Evolutionary conservation across 2,888 invertebrate genomes (phyloP).

Genomic region (Lasius fuliginosus): DNA sequence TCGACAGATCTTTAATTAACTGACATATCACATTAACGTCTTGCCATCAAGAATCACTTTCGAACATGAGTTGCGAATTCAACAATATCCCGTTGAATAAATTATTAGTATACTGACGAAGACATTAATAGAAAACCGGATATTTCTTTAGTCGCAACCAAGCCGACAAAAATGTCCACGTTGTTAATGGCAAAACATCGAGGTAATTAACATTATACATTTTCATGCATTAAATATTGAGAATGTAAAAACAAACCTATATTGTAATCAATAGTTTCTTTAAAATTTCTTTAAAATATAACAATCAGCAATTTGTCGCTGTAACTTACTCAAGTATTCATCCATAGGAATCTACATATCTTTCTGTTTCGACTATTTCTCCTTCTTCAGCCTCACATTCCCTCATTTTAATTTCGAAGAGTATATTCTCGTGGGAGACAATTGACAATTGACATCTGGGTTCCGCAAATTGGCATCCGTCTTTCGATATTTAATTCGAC

Average conservation of each 20-base stretch:
- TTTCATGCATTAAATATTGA: neutral
- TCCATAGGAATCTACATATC: neutral
- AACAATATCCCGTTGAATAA: neutral
- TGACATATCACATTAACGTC: slow-evolving; percentile 22
- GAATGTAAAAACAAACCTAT: neutral
- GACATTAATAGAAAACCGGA: neutral
- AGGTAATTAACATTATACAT: neutral
- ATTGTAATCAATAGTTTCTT: slow-evolving; percentile 1
- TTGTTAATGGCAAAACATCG: neutral
- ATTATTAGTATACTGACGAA: neutral
- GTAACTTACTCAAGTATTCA: neutral
- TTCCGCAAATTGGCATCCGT: slow-evolving; percentile 38
- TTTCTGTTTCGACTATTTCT: neutral
- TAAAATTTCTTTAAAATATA: neutral
- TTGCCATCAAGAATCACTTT: neutral
- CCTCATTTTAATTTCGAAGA: slow-evolving; percentile 1
- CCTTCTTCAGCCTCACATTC: neutral
- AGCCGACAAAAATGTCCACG: too few relatives aligned
- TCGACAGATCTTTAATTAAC: slow-evolving; percentile 47
- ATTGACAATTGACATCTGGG: slow-evolving; percentile 59
- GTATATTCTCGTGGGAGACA: slow-evolving; percentile 65
- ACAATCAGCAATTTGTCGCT: neutral
- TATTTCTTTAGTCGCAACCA: neutral
- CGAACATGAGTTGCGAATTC: neutral
- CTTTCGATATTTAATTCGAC: slow-evolving; percentile 64